phyloP scores from a whole-genome alignment of 2,113 vertebrate species.

The Halcyon senegalensis region DNA sequence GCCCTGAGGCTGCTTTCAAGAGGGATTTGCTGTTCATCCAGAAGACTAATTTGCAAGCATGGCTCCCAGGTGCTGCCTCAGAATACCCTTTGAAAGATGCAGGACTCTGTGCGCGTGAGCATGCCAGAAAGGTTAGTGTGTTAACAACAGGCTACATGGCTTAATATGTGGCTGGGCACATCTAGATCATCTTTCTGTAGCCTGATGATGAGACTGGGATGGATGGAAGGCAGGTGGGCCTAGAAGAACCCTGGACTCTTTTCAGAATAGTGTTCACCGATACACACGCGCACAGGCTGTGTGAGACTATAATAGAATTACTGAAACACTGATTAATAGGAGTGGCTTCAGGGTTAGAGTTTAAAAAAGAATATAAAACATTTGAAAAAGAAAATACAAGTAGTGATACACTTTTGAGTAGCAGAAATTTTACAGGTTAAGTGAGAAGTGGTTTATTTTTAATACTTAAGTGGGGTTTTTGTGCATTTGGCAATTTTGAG shows the following conservation, averaged over 20 bases:
- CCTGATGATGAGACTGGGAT: not conserved
- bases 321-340: not conserved
- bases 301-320: not conserved
- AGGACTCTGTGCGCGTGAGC: fast-evolving
- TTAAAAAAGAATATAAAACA: not conserved
- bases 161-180: not conserved
- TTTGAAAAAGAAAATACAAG: not conserved
- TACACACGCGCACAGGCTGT: fast-evolving
- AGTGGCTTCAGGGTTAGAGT: not conserved
- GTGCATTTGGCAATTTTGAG: not conserved
- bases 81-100: not conserved
- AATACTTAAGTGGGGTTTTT: not conserved
- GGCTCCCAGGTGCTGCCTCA: not conserved
- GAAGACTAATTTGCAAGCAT: not conserved
- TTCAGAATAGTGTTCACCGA: not conserved
- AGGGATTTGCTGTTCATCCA: not conserved
- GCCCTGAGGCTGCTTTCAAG: not conserved
- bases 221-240: not conserved
- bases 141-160: not conserved
- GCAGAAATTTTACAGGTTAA: not conserved
- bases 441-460: not conserved
- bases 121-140: not conserved
- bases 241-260: not conserved
- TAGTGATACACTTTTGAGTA: not conserved
- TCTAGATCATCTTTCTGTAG: not conserved